Evolutionary conservation across 2,888 invertebrate genomes (phyloP), one percentile per base, ranked within the genome.

Genomic region (Ophion obscuratus): DNA sequence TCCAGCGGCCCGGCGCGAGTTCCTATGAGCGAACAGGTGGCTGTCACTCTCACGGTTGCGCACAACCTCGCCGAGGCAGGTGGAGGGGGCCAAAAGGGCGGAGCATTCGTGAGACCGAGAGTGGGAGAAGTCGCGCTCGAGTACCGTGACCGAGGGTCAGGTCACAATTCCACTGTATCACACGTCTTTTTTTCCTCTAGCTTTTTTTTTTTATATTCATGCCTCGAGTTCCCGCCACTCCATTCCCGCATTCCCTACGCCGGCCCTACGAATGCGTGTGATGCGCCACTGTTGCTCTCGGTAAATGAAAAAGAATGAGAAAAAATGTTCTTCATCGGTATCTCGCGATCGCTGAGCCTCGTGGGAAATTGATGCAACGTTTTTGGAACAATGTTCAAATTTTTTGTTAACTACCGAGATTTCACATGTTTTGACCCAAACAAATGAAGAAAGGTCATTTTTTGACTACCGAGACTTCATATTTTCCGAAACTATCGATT

Each of bases 111-210:
- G 82, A 83, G 84, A 73, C 40, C 47, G 59, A 74, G 76, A 71
- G 81, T 81, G 83, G 81, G 83, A 81, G 67, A 80, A 74, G 70
- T 81, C 83, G 85, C 75, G 87, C 74, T 87, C 90, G 88, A 85
- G 81, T 84, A 89, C 88, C 90, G 91, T 90, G 90, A 90, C 90
- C 87, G 88, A 89, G 89, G 90, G 89, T 88, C 88, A 87, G 88
- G 85, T 85, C 85, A 81, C 83, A 86, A 85, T 87, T 82, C 80
- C 68, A 74, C 77, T 84, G 81, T 66, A 81, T 84, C 81, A 77
- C 77, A 83, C 73, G 77, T 87, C 87, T 87, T 87, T 87, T 86
- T 88, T 79, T 85, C 74, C 7, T 14, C n/a, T 6, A 7, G 40
- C 40, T 40, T 9, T 47, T 47, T 75, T 40, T 53, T 66, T 67